Conservation (phyloP, 2,888 invertebrate species). For the Ormyrus nitidulus region DNA sequence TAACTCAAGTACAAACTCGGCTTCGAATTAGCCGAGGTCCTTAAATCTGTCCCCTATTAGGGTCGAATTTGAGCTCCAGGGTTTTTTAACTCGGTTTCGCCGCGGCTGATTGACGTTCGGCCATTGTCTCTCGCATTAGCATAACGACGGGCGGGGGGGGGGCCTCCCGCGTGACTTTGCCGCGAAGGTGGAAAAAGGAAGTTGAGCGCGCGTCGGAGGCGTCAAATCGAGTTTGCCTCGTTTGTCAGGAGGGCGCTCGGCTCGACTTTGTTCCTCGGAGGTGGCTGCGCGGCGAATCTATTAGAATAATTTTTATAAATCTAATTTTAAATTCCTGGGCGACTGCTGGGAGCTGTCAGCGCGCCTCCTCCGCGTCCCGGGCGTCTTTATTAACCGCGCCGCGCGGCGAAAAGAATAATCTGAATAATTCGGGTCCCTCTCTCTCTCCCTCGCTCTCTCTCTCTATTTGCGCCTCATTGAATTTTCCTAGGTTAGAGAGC, state of each 20-base stretch:
- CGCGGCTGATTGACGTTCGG: slow-evolving; percentile 71
- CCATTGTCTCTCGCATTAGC: slow-evolving; percentile 72
- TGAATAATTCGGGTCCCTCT: neutral
- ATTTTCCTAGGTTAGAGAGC: neutral
- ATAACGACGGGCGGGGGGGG: slow-evolving; percentile 63
- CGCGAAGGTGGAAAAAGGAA: slow-evolving; percentile 18
- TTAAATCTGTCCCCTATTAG: too few species aligned
- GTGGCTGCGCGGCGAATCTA: slow-evolving; percentile 65
- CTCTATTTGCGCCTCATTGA: slow-evolving; percentile 68
- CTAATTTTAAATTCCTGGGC: slow-evolving; percentile 72
- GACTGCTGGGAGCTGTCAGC: neutral
- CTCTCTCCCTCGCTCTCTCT: neutral
- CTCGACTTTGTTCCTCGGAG: neutral
- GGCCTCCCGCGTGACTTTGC: neutral
- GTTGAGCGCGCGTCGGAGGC: neutral
- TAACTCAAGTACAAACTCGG: too few species aligned
- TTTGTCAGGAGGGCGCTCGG: neutral
- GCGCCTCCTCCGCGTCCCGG: neutral
- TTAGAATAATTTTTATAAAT: slow-evolving; percentile 76
- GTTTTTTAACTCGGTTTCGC: too few species aligned
- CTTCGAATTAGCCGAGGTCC: too few species aligned
- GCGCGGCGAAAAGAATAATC: neutral
- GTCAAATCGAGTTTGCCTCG: slow-evolving; percentile 75
- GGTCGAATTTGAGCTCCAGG: too few species aligned
- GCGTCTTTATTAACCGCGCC: slow-evolving; percentile 11